Percentiles rank a stretch among this genome's conserved stretches.
Evolutionary conservation across 2,888 invertebrate species (phyloP).

Genomic region (Nezara viridula): DNA sequence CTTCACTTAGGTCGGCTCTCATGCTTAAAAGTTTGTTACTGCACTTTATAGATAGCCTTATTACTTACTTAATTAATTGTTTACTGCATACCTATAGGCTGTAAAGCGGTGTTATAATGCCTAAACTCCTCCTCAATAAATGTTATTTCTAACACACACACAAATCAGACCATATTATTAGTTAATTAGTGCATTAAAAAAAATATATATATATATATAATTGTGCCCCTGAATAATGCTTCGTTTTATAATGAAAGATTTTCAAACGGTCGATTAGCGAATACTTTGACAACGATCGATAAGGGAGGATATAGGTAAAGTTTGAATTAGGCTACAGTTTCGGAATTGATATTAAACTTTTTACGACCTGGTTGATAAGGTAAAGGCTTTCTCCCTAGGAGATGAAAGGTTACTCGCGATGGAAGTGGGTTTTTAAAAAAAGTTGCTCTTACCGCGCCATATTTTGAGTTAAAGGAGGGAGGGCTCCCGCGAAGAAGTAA

Average conservation of each 20-base stretch:
- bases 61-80: too few species aligned
- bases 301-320: background rate
- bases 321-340: background rate
- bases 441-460: constrained; percentile 9
- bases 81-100: too few species aligned
- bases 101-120: too few species aligned
- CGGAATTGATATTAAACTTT: constrained; percentile 5
- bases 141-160: too few species aligned
- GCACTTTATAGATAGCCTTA: too few species aligned
- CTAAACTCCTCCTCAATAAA: too few species aligned
- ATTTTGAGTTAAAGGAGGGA: constrained; percentile 25
- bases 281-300: background rate
- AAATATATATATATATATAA: too few species aligned
- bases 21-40: too few species aligned
- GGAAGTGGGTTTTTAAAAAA: constrained; percentile 45
- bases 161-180: too few species aligned
- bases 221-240: too few species aligned
- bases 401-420: constrained; percentile 1
- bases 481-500: constrained; percentile 15
- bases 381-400: background rate
- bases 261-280: background rate
- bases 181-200: too few species aligned
- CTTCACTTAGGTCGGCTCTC: too few species aligned
- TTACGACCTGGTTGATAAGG: background rate
- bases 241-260: background rate